Conservation (phyloP, 2,888 invertebrate species). For the Coelogynopora nodosa region DNA sequence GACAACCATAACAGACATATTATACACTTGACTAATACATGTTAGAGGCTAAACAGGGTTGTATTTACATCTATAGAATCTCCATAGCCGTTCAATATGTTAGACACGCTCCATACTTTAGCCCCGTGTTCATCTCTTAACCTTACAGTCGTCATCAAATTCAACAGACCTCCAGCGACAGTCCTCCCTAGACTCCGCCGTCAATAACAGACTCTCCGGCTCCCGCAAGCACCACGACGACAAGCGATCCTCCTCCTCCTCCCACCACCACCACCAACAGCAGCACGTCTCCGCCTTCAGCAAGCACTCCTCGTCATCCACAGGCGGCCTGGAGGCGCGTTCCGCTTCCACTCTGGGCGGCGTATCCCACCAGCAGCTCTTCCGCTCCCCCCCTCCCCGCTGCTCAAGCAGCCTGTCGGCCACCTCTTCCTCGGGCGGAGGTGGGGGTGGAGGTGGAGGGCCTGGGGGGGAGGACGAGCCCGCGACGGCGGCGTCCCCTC, state of each 20-base stretch:
- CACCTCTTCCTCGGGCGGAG: constrained; percentile 3
- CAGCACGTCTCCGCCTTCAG: background rate
- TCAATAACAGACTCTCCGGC: background rate
- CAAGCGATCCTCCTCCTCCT: background rate
- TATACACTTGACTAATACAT: too few relatives aligned
- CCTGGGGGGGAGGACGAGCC: background rate
- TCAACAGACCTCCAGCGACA: background rate
- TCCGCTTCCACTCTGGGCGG: background rate
- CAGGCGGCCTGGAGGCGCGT: too few relatives aligned
- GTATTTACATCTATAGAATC: too few relatives aligned
- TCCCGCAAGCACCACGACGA: background rate
- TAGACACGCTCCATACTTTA: too few relatives aligned
- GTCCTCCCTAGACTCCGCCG: background rate
- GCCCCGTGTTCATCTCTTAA: background rate
- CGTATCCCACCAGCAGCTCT: background rate
- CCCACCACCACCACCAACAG: background rate
- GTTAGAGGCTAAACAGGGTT: too few relatives aligned
- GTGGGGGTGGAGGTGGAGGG: background rate
- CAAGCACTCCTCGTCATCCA: background rate
- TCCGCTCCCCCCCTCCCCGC: background rate
- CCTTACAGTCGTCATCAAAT: background rate
- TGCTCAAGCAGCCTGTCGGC: background rate
- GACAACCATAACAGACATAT: too few relatives aligned
- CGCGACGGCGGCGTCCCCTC: background rate
- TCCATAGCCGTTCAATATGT: too few relatives aligned